A percentile compares a stretch with the other conserved stretches of the same genome.
phyloP scores from a whole-genome alignment of 2,888 invertebrate species.

The Abrostola triplasia region DNA sequence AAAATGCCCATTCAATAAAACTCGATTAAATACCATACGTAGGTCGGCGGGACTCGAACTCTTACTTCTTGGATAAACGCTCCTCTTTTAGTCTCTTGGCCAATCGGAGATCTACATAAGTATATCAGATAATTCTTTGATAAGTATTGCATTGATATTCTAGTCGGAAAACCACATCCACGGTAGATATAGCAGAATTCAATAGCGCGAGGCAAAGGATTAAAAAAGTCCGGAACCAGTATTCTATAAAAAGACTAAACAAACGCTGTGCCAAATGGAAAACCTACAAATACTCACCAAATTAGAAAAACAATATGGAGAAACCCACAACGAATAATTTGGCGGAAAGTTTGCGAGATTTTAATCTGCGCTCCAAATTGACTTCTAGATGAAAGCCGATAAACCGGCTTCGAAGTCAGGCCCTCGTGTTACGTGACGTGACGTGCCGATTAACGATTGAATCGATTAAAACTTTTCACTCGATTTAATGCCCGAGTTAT shows the following conservation, averaged over 20 bases:
- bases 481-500: conserved; percentile 20
- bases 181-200: no score
- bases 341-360: conserved; percentile 39
- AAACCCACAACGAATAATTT: conserved; percentile 16
- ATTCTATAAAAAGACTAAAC: conserved; percentile 1
- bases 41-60: no score
- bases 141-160: no score
- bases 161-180: no score
- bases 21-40: no score
- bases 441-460: conserved; percentile 36
- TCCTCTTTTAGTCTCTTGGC: no score
- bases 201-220: not conserved
- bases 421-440: conserved; percentile 9
- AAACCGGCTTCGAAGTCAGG: conserved; percentile 21
- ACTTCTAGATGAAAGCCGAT: conserved; percentile 33
- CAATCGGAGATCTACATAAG: no score
- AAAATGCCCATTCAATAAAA: no score
- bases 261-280: conserved; percentile 3
- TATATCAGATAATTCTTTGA: no score
- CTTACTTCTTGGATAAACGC: no score
- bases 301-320: conserved; percentile 9
- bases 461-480: conserved; percentile 57
- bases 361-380: conserved; percentile 52
- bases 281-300: conserved; percentile 11
- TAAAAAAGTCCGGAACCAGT: not conserved